A percentile compares a stretch with the other conserved stretches of the same genome.
Evolutionary conservation across 2,113 vertebrate genomes (phyloP).

Genomic region (Brachypodius melanocephalos): DNA sequence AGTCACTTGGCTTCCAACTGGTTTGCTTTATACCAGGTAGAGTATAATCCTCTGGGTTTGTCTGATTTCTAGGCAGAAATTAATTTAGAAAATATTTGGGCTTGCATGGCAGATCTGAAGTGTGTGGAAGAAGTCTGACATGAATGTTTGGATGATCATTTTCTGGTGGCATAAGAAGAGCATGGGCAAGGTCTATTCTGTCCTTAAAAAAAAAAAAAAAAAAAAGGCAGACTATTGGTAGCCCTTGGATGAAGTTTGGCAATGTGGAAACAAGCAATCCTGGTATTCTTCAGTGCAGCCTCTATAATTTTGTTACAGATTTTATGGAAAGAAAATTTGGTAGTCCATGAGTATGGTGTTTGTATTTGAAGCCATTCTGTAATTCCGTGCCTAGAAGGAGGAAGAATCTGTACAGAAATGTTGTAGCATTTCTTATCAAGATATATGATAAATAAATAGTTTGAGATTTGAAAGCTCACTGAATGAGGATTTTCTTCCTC

Average conservation of each 20-base stretch:
- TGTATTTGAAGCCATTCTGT: background rate
- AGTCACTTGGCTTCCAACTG: background rate
- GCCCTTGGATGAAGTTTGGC: background rate
- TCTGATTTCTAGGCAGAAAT: background rate
- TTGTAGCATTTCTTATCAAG: background rate
- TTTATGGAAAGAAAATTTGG: background rate
- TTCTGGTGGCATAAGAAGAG: background rate
- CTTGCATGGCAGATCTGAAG: background rate
- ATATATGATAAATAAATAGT: background rate
- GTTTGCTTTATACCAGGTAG: background rate
- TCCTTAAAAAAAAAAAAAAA: background rate
- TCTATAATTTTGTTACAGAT: background rate
- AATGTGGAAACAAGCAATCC: background rate
- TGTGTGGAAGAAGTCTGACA: background rate
- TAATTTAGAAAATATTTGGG: background rate
- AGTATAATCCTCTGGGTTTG: background rate
- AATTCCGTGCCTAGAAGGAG: background rate
- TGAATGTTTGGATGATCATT: background rate
- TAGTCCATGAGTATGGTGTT: background rate
- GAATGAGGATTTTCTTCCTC: background rate
- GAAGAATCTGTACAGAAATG: background rate
- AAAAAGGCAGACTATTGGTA: background rate
- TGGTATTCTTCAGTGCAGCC: background rate
- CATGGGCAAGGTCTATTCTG: background rate
- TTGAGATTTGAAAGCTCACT: background rate